Evolutionary conservation across 1,140 invertebrate genomes (phyloP), one percentile per base, ranked within the genome.

Genomic region (Musca domestica): DNA sequence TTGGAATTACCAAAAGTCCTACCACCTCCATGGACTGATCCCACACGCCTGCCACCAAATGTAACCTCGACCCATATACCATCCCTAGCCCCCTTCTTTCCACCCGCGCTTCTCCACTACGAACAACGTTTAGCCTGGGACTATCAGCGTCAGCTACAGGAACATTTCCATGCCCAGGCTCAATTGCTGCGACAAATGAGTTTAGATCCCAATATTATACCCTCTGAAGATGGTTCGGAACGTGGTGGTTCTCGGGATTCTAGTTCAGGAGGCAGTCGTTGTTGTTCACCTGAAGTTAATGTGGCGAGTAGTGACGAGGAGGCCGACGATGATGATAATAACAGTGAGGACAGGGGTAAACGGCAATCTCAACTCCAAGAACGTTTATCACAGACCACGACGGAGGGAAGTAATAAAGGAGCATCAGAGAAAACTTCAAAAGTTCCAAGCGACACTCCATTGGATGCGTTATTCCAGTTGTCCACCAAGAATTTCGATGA

Each of bases 391-490:
- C 23, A 23, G 22, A 12, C 58, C 3, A 10, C 9, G n/a, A 30
- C 27, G 30, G 22, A 23, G 2, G 51, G 19, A 9, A 20, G 48
- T 17, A 64, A 68, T 49, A 34, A 49, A n/a, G 15, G 2, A 12
- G 12, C 82, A 83, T 7, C 25, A 6, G 58, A 54, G 22, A 27
- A 20, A 46, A 23, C 27, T 23, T 3, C 48, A 19, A 77, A 80
- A 14, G 76, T 81, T 54, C 84, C 84, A 14, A 74, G 77, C 17
- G 89, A 90, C 64, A 97, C 95, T 15, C 96, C 96, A 0, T 85
- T 98, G 41, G 96, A 98, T 77, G 95, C 95, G 0, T 87, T 98
- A 1, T 96, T 98, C 83, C 94, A 98, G 83, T 95, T 98, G 93
- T 96, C 95, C 66, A 96, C 92, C 84, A 98, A 98, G 83, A 96